Evolutionary conservation across 2,113 vertebrate genomes (phyloP).

Genomic region (Sturnira hondurensis): DNA sequence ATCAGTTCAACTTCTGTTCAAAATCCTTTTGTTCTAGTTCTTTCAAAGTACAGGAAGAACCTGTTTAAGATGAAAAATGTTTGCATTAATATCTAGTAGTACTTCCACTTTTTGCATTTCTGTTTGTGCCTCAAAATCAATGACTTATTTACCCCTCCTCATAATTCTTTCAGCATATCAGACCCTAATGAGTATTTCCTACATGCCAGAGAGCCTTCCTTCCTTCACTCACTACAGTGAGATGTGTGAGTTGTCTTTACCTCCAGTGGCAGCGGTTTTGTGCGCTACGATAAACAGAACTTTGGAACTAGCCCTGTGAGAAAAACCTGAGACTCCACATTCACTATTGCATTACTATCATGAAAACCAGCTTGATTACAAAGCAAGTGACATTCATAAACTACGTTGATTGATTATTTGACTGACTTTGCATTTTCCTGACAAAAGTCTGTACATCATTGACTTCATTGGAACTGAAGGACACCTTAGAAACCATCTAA

Average conservation of each 20-base stretch:
- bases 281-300: not conserved
- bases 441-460: not conserved
- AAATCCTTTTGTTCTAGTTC: not conserved
- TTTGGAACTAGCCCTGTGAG: not conserved
- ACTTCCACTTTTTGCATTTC: not conserved
- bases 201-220: not conserved
- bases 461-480: not conserved
- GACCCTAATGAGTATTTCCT: not conserved
- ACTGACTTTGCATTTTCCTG: not conserved
- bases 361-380: slow-evolving; percentile 12
- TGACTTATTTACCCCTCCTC: not conserved
- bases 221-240: not conserved
- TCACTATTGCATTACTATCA: not conserved
- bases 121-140: not conserved
- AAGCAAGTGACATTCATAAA: not conserved
- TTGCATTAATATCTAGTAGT: not conserved
- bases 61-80: not conserved
- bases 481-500: not conserved
- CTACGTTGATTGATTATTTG: not conserved
- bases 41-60: not conserved
- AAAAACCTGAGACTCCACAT: not conserved
- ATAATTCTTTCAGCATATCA: not conserved
- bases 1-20: not conserved
- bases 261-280: not conserved
- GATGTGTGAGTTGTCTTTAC: not conserved